Evolutionary conservation across 2,888 invertebrate genomes (phyloP).

Genomic region (Amiota mariae): DNA sequence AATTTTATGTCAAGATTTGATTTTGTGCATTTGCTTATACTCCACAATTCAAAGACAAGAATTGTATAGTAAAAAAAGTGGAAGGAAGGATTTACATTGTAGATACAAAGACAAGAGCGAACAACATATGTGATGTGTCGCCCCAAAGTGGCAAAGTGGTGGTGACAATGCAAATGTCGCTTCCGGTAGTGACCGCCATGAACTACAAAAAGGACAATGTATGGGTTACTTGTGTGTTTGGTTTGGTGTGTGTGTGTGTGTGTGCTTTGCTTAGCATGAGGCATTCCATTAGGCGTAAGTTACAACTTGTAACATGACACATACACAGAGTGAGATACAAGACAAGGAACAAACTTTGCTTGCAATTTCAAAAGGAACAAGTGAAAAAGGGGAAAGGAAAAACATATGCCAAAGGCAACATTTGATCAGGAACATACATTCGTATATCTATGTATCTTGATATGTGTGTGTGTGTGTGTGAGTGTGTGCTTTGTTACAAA

Average conservation of each 20-base stretch:
- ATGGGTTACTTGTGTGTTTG: background rate
- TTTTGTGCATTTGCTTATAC: constrained; percentile 1
- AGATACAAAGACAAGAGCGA: constrained; percentile 2
- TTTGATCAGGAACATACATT: background rate
- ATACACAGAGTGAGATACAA: constrained; percentile 1
- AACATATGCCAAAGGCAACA: background rate
- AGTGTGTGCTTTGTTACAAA: too few species aligned
- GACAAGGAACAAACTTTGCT: background rate
- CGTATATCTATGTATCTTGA: too few species aligned
- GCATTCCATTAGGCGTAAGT: background rate
- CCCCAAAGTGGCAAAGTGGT: background rate
- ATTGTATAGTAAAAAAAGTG: too few species aligned
- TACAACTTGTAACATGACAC: background rate
- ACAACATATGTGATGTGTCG: background rate
- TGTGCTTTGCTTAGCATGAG: too few species aligned
- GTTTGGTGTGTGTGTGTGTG: background rate
- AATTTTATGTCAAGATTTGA: background rate
- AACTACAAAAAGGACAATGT: background rate
- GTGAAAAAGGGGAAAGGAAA: background rate
- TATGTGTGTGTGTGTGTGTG: background rate
- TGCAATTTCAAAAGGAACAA: background rate
- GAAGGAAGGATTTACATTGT: too few species aligned
- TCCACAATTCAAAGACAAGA: too few species aligned
- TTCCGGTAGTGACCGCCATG: background rate
- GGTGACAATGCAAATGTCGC: background rate